These are phyloP conservation scores for Drosophila obscura DNA, from an alignment of 1,140 invertebrate species.

Conservation along the genomic window DNA sequence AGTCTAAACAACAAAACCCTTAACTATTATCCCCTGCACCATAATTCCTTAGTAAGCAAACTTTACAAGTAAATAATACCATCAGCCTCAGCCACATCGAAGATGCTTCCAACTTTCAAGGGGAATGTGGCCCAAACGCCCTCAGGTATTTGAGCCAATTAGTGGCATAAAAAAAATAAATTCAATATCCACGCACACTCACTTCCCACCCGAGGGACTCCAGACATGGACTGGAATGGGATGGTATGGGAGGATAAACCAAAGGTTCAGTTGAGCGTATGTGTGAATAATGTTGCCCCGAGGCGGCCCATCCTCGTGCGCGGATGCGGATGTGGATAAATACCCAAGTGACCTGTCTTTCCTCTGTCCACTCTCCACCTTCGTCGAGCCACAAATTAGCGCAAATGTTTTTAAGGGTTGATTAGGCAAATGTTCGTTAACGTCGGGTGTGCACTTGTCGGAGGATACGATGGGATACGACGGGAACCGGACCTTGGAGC, in stretches of 20 bases:
- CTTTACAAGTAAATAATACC: constrained; percentile 38
- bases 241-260: background rate
- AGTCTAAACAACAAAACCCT: background rate
- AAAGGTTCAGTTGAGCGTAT: constrained; percentile 67
- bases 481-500: background rate
- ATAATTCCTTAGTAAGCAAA: background rate
- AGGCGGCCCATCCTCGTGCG: constrained; percentile 44
- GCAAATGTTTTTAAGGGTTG: constrained; percentile 78
- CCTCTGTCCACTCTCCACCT: constrained; percentile 18
- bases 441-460: constrained; percentile 60
- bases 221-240: background rate
- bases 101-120: constrained; percentile 29
- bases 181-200: constrained; percentile 73
- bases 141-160: constrained; percentile 83
- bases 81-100: constrained; percentile 10
- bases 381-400: constrained; percentile 65
- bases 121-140: constrained; percentile 37
- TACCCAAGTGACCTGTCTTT: constrained; percentile 37
- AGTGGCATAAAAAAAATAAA: constrained; percentile 83
- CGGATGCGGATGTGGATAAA: constrained; percentile 17
- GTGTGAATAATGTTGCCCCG: constrained; percentile 75
- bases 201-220: constrained; percentile 35
- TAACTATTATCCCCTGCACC: too few relatives aligned
- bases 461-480: constrained; percentile 8
- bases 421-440: constrained; percentile 79